Evolutionary conservation across 92 coral and sea anemone genomes (phyloP).

Genomic region (Micromussa lordhowensis): DNA sequence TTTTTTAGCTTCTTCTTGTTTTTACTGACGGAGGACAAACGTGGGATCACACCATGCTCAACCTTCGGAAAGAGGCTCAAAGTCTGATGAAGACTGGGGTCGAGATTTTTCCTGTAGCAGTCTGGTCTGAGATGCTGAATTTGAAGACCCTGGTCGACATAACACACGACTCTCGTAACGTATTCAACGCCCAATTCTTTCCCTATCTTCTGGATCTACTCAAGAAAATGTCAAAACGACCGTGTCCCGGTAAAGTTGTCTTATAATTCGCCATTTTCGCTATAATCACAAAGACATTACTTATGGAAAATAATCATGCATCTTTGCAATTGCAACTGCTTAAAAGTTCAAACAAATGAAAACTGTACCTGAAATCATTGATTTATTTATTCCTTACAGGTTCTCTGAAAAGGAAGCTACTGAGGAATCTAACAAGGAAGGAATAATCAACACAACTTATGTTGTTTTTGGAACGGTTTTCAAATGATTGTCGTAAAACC

Average conservation of each 20-base stretch:
- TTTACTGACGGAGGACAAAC: conserved; percentile 84
- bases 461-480: not conserved
- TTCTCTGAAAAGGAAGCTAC: not conserved
- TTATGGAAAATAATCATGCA: not conserved
- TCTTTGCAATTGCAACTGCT: not conserved
- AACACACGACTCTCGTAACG: conserved; percentile 56
- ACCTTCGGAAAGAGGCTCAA: conserved; percentile 58
- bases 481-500: not conserved
- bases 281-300: not conserved
- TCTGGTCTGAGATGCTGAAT: conserved; percentile 68
- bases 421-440: not conserved
- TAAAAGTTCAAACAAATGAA: not conserved
- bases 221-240: conserved; percentile 69
- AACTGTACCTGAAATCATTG: not conserved
- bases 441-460: not conserved
- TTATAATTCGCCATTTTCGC: not conserved
- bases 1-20: conserved; percentile 64
- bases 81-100: conserved; percentile 72
- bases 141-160: conserved; percentile 71
- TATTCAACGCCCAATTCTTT: conserved; percentile 73
- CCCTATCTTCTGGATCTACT: conserved; percentile 73
- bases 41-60: conserved; percentile 71
- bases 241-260: conserved; percentile 47
- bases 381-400: not conserved
- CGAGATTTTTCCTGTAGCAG: conserved; percentile 76